Percentiles rank a stretch among this genome's conserved stretches.
Evolutionary conservation across 2,113 vertebrate genomes (phyloP).

Genomic region (Rhipidura dahli): DNA sequence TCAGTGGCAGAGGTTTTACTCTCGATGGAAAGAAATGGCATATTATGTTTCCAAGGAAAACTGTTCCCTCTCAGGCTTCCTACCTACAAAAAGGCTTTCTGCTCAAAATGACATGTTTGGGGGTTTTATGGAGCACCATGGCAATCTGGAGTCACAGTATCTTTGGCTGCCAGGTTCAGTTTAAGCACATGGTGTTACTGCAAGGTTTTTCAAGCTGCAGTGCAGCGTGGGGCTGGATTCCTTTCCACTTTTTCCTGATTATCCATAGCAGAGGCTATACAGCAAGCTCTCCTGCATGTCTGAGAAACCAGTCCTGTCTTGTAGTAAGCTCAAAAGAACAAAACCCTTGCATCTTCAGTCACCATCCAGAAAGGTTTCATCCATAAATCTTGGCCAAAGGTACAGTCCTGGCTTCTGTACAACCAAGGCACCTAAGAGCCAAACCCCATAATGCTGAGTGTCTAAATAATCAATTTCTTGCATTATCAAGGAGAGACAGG

Average conservation of each 20-base stretch:
- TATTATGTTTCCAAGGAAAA: neutral
- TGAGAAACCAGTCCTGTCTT: neutral
- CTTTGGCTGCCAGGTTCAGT: neutral
- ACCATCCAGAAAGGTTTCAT: neutral
- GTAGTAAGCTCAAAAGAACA: neutral
- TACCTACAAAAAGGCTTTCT: neutral
- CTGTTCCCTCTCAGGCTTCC: neutral
- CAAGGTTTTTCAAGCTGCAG: neutral
- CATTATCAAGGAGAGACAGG: neutral
- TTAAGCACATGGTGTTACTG: neutral
- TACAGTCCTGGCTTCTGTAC: neutral
- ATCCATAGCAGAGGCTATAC: neutral
- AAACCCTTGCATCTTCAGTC: neutral
- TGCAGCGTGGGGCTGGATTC: neutral
- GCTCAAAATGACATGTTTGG: neutral
- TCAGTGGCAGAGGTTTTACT: neutral
- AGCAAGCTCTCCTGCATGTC: neutral
- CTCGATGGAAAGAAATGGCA: neutral
- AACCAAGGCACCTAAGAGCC: neutral
- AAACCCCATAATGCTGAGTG: neutral
- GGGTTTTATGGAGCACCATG: accelerated
- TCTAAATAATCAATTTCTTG: neutral
- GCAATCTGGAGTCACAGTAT: neutral
- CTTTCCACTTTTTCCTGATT: neutral
- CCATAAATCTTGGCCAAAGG: neutral